Conservation (phyloP, 1,140 invertebrate species). For the Helicoverpa zea region DNA sequence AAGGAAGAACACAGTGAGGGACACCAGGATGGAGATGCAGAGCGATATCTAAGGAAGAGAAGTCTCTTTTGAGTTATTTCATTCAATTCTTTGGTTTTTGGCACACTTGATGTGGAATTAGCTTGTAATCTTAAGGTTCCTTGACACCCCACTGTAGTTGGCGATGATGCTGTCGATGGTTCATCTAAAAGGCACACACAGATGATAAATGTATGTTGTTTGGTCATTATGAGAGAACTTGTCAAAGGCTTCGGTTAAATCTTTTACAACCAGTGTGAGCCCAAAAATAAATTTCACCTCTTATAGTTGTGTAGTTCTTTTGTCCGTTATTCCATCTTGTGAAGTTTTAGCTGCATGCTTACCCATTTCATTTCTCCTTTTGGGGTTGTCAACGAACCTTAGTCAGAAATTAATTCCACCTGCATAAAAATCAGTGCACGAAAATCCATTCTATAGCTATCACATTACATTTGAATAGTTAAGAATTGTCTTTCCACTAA, state of each 20-base stretch:
- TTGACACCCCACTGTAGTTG: slow-evolving; percentile 15
- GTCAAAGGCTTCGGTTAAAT: not conserved
- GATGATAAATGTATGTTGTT: not conserved
- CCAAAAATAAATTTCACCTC: not conserved
- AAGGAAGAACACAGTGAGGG: slow-evolving; percentile 99
- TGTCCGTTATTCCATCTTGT: not conserved
- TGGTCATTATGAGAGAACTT: not conserved
- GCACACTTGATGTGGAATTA: slow-evolving; percentile 42
- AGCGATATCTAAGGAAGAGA: slow-evolving; percentile 91
- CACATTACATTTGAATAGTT: slow-evolving; percentile 46
- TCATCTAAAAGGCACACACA: not conserved
- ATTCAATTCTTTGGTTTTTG: slow-evolving; percentile 38
- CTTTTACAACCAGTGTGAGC: not conserved
- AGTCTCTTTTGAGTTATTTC: slow-evolving; percentile 78
- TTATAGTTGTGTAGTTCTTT: not conserved
- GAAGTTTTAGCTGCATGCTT: not conserved
- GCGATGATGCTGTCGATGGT: not conserved
- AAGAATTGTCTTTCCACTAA: slow-evolving; percentile 66
- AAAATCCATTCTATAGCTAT: slow-evolving; percentile 44
- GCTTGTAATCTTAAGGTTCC: slow-evolving; percentile 15
- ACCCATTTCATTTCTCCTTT: not conserved
- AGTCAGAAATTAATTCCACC: slow-evolving; percentile 34
- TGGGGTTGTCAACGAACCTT: slow-evolving; percentile 26
- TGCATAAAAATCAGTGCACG: slow-evolving; percentile 26
- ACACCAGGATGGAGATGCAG: slow-evolving; percentile 99